Base-by-base conservation (phyloP, 92 coral and sea anemone species). In the Phenganax subtilis region DNA sequence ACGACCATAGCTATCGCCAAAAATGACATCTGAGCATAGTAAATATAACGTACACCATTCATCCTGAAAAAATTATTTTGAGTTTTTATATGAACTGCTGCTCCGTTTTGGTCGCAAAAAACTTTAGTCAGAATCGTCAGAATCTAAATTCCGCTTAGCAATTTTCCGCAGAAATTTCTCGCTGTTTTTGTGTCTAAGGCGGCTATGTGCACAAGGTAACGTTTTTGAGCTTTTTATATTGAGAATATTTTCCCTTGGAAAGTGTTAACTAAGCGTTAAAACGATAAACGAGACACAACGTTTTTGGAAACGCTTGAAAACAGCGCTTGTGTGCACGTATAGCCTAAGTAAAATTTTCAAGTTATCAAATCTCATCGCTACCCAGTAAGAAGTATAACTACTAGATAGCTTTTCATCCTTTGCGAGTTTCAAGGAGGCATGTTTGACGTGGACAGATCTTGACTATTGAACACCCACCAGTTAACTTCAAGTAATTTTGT, bases 401-500 rank as follows among this genome's bases (percentile, higher is more conserved):
- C 25, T 9, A 3, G 28, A 65, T 10, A 17, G 30, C 10, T 12
- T 65, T 12, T 65, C 1, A 59, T 20, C 65, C 16, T 59, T 59
- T 59, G 27, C 16, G 27, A 59, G 16, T 14, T 14, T 59, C 4
- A 3, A 14, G 3, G 27, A 59, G 27, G 65, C 7, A 1, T 1
- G 2, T 20, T 59, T 59, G n/a, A 59, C 16, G 16, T 14, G 25
- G 25, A 20, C 25, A 14, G 27, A 3, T 59, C 2, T 59, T 6
- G 12, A 71, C 12, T 14, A 0, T 37, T 51, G 20, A 1, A 58
- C 12, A 37, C 71, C 25, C 61, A 78, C 82, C 82, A 78, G 60
- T 78, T 78, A 2, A 64, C 72, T 8, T 78, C 54, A 12, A 78
- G 57, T 51, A 78, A 67, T 78, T 78, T 78, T 27, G 61, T 78